phyloP scores from a whole-genome alignment of 2,888 invertebrate species.

The Volucella inflata region DNA sequence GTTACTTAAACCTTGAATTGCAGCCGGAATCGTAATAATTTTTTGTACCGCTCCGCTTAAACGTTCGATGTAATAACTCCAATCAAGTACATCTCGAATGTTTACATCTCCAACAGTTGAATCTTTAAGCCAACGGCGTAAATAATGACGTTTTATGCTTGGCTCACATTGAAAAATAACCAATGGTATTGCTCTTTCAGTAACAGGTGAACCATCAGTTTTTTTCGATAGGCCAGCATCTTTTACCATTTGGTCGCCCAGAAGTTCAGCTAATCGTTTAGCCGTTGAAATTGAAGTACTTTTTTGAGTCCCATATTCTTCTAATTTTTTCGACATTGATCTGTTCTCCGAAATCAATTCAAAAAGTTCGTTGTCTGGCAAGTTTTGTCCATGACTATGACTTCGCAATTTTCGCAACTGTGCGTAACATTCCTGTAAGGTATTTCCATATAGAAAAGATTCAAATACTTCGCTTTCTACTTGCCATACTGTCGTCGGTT shows the following conservation, averaged over 20 bases:
- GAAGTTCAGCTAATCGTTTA: constrained; percentile 97
- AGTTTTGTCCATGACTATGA: constrained; percentile 95
- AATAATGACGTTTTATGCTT: constrained; percentile 92
- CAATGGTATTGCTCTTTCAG: constrained; percentile 96
- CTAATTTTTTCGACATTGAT: constrained; percentile 95
- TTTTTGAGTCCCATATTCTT: constrained; percentile 98
- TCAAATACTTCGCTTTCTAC: too few species aligned
- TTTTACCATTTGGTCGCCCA: constrained; percentile 99
- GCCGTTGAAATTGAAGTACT: constrained; percentile 99
- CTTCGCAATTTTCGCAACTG: constrained; percentile 98
- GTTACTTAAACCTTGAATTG: constrained; percentile 96
- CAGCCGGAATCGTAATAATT: constrained; percentile 99
- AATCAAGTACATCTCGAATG: constrained; percentile 97
- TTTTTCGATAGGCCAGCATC: constrained; percentile 97
- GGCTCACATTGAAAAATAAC: constrained; percentile 98
- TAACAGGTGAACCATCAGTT: constrained; percentile 96
- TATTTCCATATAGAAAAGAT: constrained; percentile 95
- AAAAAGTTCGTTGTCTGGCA: constrained; percentile 97
- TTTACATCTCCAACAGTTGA: constrained; percentile 91
- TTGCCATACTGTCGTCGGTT: too few species aligned
- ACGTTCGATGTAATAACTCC: constrained; percentile 98
- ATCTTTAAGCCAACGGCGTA: constrained; percentile 97
- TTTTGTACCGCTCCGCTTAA: constrained; percentile 98
- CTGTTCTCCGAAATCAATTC: constrained; percentile 98
- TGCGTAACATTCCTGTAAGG: constrained; percentile 95